Percentiles rank a stretch among this genome's conserved stretches.
phyloP scores from a whole-genome alignment of 2,113 vertebrate species.

The Phrynosoma blainvillii region DNA sequence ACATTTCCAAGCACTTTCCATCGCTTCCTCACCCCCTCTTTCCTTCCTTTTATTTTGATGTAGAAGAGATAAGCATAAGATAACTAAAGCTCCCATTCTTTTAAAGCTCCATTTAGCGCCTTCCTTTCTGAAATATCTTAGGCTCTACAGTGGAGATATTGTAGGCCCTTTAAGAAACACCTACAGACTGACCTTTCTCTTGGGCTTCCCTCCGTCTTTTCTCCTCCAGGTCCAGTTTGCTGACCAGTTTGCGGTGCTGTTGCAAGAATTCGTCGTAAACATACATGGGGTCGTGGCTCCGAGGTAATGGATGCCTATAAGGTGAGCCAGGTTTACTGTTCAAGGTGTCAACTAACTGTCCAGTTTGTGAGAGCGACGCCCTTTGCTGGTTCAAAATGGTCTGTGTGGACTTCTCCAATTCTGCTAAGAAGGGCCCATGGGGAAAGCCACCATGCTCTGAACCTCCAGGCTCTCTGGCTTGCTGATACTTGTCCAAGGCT shows the following conservation, averaged over 20 bases:
- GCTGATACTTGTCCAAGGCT: conserved; percentile 84
- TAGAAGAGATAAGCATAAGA: too few species aligned
- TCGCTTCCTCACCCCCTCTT: not conserved
- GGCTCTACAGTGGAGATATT: too few species aligned
- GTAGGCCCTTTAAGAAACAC: not conserved
- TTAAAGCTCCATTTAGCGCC: not conserved
- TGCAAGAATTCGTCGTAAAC: conserved; percentile 93
- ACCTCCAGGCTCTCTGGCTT: conserved; percentile 74
- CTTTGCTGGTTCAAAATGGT: conserved; percentile 90
- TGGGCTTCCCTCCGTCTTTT: conserved; percentile 88
- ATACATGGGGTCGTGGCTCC: conserved; percentile 80
- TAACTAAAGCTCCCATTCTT: too few species aligned
- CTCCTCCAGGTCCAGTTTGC: conserved; percentile 97
- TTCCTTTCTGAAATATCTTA: too few species aligned
- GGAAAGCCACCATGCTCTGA: conserved; percentile 76
- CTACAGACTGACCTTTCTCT: conserved; percentile 87
- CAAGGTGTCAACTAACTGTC: conserved; percentile 79
- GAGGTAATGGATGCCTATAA: conserved; percentile 73
- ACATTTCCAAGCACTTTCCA: not conserved
- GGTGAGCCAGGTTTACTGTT: conserved; percentile 73
- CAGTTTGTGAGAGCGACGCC: conserved; percentile 76
- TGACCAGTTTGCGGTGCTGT: conserved; percentile 90
- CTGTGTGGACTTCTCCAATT: conserved; percentile 94
- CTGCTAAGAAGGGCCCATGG: conserved; percentile 86
- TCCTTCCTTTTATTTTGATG: too few species aligned